phyloP scores from a whole-genome alignment of 2,797 vertebrate species.

The Lindbergichthys nudifrons region DNA sequence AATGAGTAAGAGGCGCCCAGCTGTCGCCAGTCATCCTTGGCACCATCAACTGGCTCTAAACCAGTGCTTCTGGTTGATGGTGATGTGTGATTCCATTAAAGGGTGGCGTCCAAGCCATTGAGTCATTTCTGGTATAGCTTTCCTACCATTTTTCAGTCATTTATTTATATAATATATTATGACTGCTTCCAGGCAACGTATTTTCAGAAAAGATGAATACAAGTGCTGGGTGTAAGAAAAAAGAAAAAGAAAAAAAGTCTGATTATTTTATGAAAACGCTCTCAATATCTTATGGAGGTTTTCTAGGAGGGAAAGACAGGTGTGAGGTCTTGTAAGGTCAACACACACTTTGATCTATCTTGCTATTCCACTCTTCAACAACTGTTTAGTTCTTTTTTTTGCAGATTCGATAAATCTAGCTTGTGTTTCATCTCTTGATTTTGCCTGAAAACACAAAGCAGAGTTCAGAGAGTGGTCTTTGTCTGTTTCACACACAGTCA shows the following conservation, averaged over 20 bases:
- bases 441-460: conserved; percentile 50
- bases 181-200: conserved; percentile 18
- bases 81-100: conserved; percentile 51
- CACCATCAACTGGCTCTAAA: conserved; percentile 66
- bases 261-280: conserved; percentile 40
- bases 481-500: conserved; percentile 40
- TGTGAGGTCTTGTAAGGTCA: conserved; percentile 41
- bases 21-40: conserved; percentile 77
- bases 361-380: conserved; percentile 2
- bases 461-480: conserved; percentile 50
- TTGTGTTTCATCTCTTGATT: conserved; percentile 62
- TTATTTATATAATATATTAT: conserved; percentile 11
- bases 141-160: conserved; percentile 11
- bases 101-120: not conserved
- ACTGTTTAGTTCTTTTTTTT: conserved; percentile 23
- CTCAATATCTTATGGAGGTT: conserved; percentile 24
- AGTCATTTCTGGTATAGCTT: conserved; percentile 14
- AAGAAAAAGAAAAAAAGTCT: conserved; percentile 23
- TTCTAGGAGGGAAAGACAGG: conserved; percentile 4
- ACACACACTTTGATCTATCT: conserved; percentile 50
- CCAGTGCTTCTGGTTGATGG: conserved; percentile 45
- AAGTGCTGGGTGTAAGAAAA: conserved; percentile 8
- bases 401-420: conserved; percentile 17
- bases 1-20: conserved; percentile 75
- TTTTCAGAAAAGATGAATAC: conserved; percentile 1